Evolutionary conservation across 1,140 invertebrate species (phyloP), one percentile per base, ranked within the genome.

Genomic region (Drosophila arawakana): DNA sequence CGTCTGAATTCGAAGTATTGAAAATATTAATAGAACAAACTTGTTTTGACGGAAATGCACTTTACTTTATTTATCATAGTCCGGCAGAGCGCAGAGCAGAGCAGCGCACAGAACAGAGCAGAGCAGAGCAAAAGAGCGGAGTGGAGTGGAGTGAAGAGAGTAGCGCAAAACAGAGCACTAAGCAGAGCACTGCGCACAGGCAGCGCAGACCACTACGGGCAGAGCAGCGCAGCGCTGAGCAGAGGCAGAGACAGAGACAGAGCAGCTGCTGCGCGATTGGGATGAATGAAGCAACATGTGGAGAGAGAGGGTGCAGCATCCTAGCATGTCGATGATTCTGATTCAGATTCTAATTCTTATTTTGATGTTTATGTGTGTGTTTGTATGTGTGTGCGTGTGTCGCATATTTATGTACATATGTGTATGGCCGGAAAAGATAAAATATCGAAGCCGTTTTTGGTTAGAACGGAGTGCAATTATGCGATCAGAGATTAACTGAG

Each of bases 11-110:
- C 84, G 85, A 89, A 90, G 84, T 89, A 89, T 89, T 89, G 85
- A 89, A 89, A 89, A 89, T 89, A 89, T 89, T 89, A 89, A 89
- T 89, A 89, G 84, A 89, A 89, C 84, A 89, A 89, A 89, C 84
- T 89, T 89, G 84, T 89, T 89, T 89, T 89, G 84, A 89, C 84
- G 84, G 84, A 89, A 89, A 89, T 89, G 84, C 84, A 89, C 84
- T 90, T 88, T 88, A 88, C 80, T 88, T 89, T 89, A 89, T 89
- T 89, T 89, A 89, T 89, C 84, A 88, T 84, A 90, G 74, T 78
- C 77, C 78, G 78, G 83, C 80, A 76, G 80, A 21, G 46, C 46
- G 21, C 50, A 50, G 25, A 34, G 49, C 49, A 30, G 47, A 30
- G 47, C 25, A 30, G 46, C 18, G 21, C 25, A 13, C 11, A 44